Percentiles rank a stretch among this genome's conserved stretches.
phyloP scores from a whole-genome alignment of 64 coral and sea anemone genomes.

The Montipora cactus region DNA sequence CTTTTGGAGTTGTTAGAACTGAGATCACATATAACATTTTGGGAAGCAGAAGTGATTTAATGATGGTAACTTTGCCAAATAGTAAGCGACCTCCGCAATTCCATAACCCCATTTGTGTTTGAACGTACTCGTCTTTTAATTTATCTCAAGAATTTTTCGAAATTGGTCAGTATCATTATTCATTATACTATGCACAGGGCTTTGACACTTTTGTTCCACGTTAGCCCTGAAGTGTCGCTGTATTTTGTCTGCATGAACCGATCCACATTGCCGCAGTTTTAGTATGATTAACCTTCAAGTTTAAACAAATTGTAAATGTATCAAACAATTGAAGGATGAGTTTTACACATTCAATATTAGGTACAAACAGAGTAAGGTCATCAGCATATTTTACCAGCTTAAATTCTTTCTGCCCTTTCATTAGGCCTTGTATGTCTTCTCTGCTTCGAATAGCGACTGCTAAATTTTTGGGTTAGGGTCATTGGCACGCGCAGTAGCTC shows the following conservation, averaged over 20 bases:
- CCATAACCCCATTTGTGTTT: background rate
- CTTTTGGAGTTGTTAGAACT: background rate
- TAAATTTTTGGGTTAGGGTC: conserved; percentile 3
- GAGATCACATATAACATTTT: conserved; percentile 12
- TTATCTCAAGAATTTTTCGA: conserved; percentile 2
- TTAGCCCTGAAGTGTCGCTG: background rate
- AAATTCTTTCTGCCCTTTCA: background rate
- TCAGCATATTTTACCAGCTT: background rate
- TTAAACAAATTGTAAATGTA: no score
- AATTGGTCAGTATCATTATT: no score
- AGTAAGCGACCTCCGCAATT: conserved; percentile 9
- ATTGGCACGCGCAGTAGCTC: background rate
- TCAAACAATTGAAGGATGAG: no score
- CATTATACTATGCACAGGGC: background rate
- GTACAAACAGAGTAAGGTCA: no score
- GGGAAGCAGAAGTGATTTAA: conserved; percentile 27
- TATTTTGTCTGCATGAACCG: background rate
- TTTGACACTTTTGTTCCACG: background rate
- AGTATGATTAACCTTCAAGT: conserved; percentile 6
- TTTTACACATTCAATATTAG: no score
- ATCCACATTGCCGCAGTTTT: conserved; percentile 16
- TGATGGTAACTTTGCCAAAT: conserved; percentile 30
- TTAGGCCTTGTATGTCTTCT: no score
- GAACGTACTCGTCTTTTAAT: conserved; percentile 2
- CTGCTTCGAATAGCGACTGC: conserved; percentile 10